phyloP scores from a whole-genome alignment of 1,140 invertebrate species.

The Acromyrmex heyeri region DNA sequence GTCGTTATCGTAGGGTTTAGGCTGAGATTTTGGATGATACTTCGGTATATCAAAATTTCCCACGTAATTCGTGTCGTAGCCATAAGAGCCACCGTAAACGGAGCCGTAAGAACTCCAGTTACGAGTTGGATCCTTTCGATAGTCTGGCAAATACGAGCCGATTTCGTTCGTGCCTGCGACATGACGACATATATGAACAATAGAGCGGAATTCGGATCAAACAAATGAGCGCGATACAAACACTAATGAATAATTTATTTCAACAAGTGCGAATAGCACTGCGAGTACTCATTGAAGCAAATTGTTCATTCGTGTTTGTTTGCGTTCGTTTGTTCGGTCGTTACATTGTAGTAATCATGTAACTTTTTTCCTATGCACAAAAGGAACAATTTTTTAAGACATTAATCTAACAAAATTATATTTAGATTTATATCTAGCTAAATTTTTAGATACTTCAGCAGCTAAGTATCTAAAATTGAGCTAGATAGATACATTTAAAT shows the following conservation, averaged over 20 bases:
- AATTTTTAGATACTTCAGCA: no score
- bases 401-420: no score
- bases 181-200: background rate
- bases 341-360: no score
- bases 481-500: no score
- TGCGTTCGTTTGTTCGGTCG: background rate
- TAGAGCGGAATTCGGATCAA: background rate
- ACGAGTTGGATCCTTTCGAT: conserved; percentile 66
- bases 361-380: no score
- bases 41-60: conserved; percentile 69
- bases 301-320: background rate
- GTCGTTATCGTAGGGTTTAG: conserved; percentile 53
- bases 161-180: conserved; percentile 72
- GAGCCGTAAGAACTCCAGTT: conserved; percentile 81
- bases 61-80: conserved; percentile 80
- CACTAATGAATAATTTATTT: conserved; percentile 2
- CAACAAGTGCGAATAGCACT: background rate
- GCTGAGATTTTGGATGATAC: conserved; percentile 26
- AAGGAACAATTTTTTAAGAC: no score
- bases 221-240: background rate
- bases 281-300: background rate
- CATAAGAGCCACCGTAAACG: conserved; percentile 81
- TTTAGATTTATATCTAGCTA: no score
- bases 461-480: no score
- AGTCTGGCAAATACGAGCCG: conserved; percentile 54